Percentiles rank a stretch among this genome's conserved stretches.
Evolutionary conservation across 2,888 invertebrate genomes (phyloP).

Genomic region (Temnothorax unifasciatus): DNA sequence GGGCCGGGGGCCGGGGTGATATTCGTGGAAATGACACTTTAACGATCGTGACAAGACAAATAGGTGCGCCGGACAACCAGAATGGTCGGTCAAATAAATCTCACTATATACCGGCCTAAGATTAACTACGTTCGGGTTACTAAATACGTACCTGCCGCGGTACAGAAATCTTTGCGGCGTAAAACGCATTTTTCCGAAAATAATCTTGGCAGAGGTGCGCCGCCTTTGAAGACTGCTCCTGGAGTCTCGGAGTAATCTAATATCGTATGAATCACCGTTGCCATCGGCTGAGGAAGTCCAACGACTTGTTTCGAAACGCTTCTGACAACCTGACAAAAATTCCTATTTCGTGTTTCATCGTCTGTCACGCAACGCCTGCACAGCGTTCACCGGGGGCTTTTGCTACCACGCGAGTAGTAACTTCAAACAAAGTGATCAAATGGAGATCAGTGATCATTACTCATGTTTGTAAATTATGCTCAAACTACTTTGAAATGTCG

Average conservation of each 20-base stretch:
- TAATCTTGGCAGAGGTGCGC: constrained; percentile 73
- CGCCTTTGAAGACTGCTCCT: constrained; percentile 64
- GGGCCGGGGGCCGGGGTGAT: constrained; percentile 61
- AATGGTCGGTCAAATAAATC: constrained; percentile 77
- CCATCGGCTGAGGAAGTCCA: constrained; percentile 61
- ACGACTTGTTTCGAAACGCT: constrained; percentile 55
- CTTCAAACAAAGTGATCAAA: constrained; percentile 51
- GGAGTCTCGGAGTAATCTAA: constrained; percentile 71
- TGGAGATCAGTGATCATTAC: constrained; percentile 52
- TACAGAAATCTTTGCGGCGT: constrained; percentile 74
- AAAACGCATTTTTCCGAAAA: constrained; percentile 76
- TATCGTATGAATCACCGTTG: constrained; percentile 67
- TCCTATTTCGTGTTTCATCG: constrained; percentile 46
- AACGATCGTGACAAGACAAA: constrained; percentile 78
- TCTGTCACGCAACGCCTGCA: constrained; percentile 42
- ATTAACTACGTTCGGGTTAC: constrained; percentile 76
- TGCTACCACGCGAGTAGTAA: constrained; percentile 45
- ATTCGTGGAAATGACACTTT: constrained; percentile 80
- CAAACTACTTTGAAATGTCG: constrained; percentile 3
- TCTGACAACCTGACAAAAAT: constrained; percentile 59
- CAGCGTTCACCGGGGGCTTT: constrained; percentile 14
- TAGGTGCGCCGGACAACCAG: constrained; percentile 74
- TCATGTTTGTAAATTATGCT: constrained; percentile 31
- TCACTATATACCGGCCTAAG: constrained; percentile 77
- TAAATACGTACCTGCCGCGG: constrained; percentile 73